Conservation (phyloP, 2,888 invertebrate species). For the Dascillus cervinus region DNA sequence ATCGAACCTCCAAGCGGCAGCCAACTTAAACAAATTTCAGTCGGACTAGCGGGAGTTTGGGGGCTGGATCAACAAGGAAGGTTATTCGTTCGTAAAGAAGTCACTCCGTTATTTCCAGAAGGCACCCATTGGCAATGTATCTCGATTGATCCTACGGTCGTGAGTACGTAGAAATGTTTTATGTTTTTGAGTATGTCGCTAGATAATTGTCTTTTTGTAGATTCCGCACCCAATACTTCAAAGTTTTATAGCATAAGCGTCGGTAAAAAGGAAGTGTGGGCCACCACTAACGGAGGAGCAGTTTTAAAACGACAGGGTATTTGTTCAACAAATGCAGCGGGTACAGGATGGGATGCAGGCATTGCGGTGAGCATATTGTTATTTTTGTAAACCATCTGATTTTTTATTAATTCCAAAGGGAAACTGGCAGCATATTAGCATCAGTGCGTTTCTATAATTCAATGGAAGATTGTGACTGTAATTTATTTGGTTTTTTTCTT, state of each 20-base stretch:
- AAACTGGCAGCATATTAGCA: slow-evolving; percentile 46
- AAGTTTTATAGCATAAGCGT: slow-evolving; percentile 68
- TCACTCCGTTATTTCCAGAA: slow-evolving; percentile 67
- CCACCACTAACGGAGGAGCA: slow-evolving; percentile 60
- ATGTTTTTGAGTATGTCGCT: not conserved
- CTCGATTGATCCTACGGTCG: slow-evolving; percentile 50
- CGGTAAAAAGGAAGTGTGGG: slow-evolving; percentile 66
- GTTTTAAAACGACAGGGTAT: slow-evolving; percentile 69
- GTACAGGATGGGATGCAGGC: slow-evolving; percentile 71
- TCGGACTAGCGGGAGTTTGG: slow-evolving; percentile 70
- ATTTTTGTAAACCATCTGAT: not conserved
- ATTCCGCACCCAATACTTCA: slow-evolving; percentile 34
- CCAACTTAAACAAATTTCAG: slow-evolving; percentile 67
- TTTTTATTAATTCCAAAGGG: slow-evolving; percentile 39
- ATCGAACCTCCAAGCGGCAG: slow-evolving; percentile 63
- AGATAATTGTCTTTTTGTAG: slow-evolving; percentile 19
- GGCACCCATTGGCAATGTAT: slow-evolving; percentile 79
- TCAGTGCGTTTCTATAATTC: slow-evolving; percentile 22
- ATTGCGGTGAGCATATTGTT: slow-evolving; percentile 43
- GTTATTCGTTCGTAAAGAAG: slow-evolving; percentile 70
- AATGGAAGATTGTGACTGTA: too few relatives aligned
- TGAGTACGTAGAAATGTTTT: slow-evolving; percentile 29
- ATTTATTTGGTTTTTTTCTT: too few relatives aligned
- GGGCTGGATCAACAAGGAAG: slow-evolving; percentile 66
- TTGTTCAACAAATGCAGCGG: slow-evolving; percentile 61